A percentile compares a stretch with the other conserved stretches of the same genome.
phyloP scores from a whole-genome alignment of 1,140 invertebrate species.

The Chrysomallon squamiferum region DNA sequence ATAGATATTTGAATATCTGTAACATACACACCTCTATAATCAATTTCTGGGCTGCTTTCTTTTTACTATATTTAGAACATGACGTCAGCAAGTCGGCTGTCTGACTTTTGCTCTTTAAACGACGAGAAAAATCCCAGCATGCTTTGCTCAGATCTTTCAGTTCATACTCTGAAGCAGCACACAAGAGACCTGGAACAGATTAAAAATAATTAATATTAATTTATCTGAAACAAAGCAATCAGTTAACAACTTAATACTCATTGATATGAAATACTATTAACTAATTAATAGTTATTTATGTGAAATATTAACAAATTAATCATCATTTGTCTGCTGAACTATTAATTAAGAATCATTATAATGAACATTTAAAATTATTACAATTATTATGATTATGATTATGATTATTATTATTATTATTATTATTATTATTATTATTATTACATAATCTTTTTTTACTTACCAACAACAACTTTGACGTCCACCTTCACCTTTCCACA shows the following conservation, averaged over 20 bases:
- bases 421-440: no score
- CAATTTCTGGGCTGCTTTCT: neutral
- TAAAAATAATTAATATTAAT: neutral
- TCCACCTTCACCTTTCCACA: constrained; percentile 26
- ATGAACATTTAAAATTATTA: no score
- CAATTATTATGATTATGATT: no score
- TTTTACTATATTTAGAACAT: neutral
- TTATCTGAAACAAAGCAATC: neutral
- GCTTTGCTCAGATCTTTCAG: neutral
- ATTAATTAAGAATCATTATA: no score
- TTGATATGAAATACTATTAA: neutral
- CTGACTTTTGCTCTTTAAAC: neutral
- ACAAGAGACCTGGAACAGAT: constrained; percentile 2
- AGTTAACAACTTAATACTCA: neutral
- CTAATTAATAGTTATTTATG: neutral
- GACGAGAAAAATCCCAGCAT: neutral
- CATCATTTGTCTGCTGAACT: no score
- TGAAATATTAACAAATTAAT: no score
- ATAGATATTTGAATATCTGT: no score
- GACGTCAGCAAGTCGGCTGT: neutral
- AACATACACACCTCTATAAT: neutral
- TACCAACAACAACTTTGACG: constrained; percentile 21
- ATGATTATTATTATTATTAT: neutral
- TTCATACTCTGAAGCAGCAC: neutral
- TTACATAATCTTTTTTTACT: neutral